Evolutionary conservation across 2,888 invertebrate species (phyloP), one percentile per base, ranked within the genome.

Genomic region (Platycnemis pennipes): DNA sequence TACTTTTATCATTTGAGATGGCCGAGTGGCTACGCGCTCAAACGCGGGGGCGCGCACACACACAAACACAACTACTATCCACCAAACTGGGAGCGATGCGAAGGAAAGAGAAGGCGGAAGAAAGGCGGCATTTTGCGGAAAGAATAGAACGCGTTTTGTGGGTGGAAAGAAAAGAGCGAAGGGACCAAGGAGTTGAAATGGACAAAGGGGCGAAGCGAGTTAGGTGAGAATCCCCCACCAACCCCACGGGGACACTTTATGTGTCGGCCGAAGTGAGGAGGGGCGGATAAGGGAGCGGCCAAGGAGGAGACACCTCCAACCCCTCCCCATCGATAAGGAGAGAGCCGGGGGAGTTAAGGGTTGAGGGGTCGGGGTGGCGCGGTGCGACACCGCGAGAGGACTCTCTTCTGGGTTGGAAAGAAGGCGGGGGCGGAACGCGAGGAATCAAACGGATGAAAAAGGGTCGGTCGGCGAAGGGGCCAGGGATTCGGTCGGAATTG

Each of bases 31-130:
- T n/a, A n/a, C n/a, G n/a, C n/a, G n/a, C n/a, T n/a, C n/a, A n/a
- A n/a, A n/a, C n/a, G n/a, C n/a, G n/a, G n/a, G n/a, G n/a, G n/a
- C n/a, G n/a, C n/a, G n/a, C n/a, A n/a, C n/a, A n/a, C n/a, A n/a
- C n/a, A n/a, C n/a, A n/a, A n/a, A n/a, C n/a, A n/a, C n/a, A n/a
- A n/a, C n/a, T n/a, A n/a, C n/a, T n/a, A n/a, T n/a, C n/a, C n/a
- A n/a, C n/a, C n/a, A n/a, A n/a, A n/a, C n/a, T 77, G 77, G 77
- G 77, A 63, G 63, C 31, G 77, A 26, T 63, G 63, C n/a, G 63
- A 37, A 11, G 37, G 63, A 63, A 16, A 53, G 53, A 53, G 53
- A 53, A 19, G 19, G 53, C 16, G 53, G 19, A 1, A 53, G 53
- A 53, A 53, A 2, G 13, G 53, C 16, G 19, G 16, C 53, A 53